These are phyloP conservation scores for Serripes groenlandicus DNA, from an alignment of 2,888 invertebrate species.

Conservation along the genomic window DNA sequence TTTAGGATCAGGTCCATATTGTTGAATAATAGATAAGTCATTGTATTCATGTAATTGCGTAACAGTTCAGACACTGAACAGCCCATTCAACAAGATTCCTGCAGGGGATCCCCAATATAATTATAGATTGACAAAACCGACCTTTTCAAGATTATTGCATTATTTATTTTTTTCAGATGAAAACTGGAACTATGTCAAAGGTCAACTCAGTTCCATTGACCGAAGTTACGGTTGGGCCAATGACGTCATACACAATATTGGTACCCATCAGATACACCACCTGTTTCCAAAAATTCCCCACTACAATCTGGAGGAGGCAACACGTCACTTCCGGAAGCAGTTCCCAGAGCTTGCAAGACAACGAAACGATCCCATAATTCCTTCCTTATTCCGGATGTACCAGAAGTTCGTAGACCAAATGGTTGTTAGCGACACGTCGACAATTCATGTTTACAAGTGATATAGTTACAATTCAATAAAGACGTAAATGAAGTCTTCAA, in stretches of 20 bases:
- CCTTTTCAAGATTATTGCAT: too few relatives aligned
- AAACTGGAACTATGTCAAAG: slow-evolving; percentile 83
- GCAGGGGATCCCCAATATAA: too few relatives aligned
- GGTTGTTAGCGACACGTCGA: slow-evolving; percentile 65
- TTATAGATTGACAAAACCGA: too few relatives aligned
- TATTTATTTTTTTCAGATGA: slow-evolving; percentile 63
- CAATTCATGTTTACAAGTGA: slow-evolving; percentile 72
- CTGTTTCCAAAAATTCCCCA: slow-evolving; percentile 84
- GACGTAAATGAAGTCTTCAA: too few relatives aligned
- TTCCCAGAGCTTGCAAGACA: slow-evolving; percentile 80
- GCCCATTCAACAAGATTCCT: too few relatives aligned
- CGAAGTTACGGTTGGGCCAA: slow-evolving; percentile 84
- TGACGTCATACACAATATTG: slow-evolving; percentile 82
- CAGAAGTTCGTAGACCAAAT: slow-evolving; percentile 73
- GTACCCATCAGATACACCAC: slow-evolving; percentile 85
- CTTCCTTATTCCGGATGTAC: slow-evolving; percentile 81
- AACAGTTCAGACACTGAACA: too few relatives aligned
- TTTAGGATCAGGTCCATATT: too few relatives aligned
- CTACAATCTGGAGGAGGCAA: slow-evolving; percentile 84
- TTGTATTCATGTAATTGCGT: too few relatives aligned
- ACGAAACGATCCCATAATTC: slow-evolving; percentile 79
- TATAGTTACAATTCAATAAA: too few relatives aligned
- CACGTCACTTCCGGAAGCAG: slow-evolving; percentile 77
- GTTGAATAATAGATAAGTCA: too few relatives aligned
- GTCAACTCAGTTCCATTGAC: slow-evolving; percentile 84